These are phyloP conservation scores for Sceloporus undulatus DNA, from an alignment of 2,113 vertebrate species.

Conservation along the genomic window DNA sequence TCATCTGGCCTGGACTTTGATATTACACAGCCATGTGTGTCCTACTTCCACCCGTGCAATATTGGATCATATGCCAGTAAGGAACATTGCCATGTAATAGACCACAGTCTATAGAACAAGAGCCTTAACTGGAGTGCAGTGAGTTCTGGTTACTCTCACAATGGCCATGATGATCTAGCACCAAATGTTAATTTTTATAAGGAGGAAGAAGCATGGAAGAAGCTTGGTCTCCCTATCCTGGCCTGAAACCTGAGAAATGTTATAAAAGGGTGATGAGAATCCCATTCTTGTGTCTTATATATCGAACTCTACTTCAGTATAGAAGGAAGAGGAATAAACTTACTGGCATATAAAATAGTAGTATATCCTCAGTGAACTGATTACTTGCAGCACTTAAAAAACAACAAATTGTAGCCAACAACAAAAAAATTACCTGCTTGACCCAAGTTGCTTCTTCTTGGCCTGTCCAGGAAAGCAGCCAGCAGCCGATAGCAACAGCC, in stretches of 20 bases:
- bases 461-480: no score
- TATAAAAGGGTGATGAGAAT: conserved; percentile 8
- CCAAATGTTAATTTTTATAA: neutral
- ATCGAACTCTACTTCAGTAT: neutral
- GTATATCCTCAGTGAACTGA: neutral
- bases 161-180: neutral
- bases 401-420: no score
- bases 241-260: neutral
- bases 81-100: neutral
- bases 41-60: no score
- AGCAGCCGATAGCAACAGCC: no score
- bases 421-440: no score
- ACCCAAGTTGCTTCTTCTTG: no score
- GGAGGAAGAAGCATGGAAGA: neutral
- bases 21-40: no score
- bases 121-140: neutral
- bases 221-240: neutral
- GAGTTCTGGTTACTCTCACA: neutral
- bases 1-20: no score
- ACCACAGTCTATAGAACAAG: neutral
- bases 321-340: neutral
- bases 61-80: neutral
- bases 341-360: neutral
- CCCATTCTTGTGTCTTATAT: neutral
- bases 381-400: neutral